These are phyloP conservation scores for Aphaenogaster ashmeadi DNA, from an alignment of 1,140 invertebrate genomes.

Conservation along the genomic window DNA sequence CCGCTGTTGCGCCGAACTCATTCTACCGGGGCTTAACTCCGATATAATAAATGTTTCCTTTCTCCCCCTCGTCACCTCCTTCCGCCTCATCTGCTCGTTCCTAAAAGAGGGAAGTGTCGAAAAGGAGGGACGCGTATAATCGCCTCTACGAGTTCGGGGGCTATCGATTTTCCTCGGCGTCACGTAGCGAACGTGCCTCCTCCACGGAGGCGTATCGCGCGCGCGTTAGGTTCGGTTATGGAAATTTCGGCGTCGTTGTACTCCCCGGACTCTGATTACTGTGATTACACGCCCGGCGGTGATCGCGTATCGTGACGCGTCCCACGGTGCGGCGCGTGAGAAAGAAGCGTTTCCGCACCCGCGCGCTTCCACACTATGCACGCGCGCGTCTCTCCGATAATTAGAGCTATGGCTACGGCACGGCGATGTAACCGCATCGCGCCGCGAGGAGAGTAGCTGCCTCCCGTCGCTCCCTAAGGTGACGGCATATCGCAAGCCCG, in stretches of 20 bases:
- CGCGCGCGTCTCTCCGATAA: constrained; percentile 57
- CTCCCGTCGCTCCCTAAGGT: constrained; percentile 45
- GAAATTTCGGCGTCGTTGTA: constrained; percentile 52
- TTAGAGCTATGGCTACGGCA: constrained; percentile 18
- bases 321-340: constrained; percentile 55
- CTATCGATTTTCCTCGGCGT: constrained; percentile 37
- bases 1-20: constrained; percentile 6
- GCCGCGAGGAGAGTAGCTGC: neutral
- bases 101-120: constrained; percentile 1
- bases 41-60: constrained; percentile 49
- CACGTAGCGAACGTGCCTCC: constrained; percentile 36
- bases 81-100: constrained; percentile 10
- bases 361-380: constrained; percentile 40
- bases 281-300: constrained; percentile 34
- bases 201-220: neutral
- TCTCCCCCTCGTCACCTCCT: neutral
- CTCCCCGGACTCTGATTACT: constrained; percentile 32
- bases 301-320: constrained; percentile 24
- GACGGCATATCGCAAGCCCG: neutral
- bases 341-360: constrained; percentile 46
- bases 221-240: constrained; percentile 39
- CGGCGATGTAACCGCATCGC: constrained; percentile 1
- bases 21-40: neutral
- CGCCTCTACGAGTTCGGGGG: neutral
- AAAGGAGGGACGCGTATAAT: constrained; percentile 39